Evolutionary conservation across 2,888 invertebrate genomes (phyloP).

Genomic region (Mesorhabditis belari): DNA sequence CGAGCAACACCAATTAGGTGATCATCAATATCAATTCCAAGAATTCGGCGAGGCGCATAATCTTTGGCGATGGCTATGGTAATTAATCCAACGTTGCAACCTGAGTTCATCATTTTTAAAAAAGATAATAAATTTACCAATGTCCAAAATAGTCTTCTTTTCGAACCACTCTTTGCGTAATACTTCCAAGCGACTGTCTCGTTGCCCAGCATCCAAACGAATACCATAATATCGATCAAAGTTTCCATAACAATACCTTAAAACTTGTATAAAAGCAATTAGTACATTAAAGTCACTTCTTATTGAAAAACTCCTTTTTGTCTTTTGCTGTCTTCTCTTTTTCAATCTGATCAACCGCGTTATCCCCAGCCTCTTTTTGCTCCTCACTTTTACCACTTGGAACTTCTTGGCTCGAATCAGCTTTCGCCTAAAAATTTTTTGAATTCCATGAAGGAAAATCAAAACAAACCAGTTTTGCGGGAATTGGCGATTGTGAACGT

Average conservation of each 20-base stretch:
- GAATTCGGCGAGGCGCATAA: conserved; percentile 73
- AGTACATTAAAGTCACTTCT: conserved; percentile 16
- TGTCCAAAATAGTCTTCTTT: conserved; percentile 81
- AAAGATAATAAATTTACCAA: conserved; percentile 59
- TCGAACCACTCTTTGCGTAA: conserved; percentile 78
- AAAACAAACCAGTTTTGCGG: background rate
- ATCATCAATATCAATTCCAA: conserved; percentile 83
- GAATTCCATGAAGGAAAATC: no score
- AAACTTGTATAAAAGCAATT: background rate
- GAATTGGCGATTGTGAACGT: background rate
- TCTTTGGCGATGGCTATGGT: conserved; percentile 82
- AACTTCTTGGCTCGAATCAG: no score
- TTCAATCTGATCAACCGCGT: background rate
- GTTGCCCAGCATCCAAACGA: conserved; percentile 67
- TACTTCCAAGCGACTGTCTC: conserved; percentile 71
- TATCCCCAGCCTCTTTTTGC: background rate
- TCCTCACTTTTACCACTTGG: no score
- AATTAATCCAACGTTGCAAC: conserved; percentile 93
- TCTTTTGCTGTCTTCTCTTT: background rate
- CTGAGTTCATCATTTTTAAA: conserved; percentile 2
- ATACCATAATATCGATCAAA: conserved; percentile 95
- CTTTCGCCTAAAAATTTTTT: no score
- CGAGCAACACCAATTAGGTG: conserved; percentile 72
- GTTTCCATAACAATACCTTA: conserved; percentile 77
- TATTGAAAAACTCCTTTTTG: conserved; percentile 31